Base-by-base conservation (phyloP, 2,113 vertebrate species). In the Anoplopoma fimbria region DNA sequence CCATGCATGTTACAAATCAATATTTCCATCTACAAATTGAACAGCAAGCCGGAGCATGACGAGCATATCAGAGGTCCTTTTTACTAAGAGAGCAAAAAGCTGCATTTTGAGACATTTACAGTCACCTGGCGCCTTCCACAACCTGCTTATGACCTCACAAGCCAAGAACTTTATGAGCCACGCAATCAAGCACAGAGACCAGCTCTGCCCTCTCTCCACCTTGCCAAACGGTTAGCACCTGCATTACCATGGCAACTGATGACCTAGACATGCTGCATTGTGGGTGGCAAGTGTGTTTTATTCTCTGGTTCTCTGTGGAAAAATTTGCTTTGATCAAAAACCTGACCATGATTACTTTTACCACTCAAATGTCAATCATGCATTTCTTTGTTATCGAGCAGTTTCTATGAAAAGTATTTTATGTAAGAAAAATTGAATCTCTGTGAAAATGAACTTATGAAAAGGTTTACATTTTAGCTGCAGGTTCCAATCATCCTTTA, bases 201-300 rank as follows among this genome's bases (percentile, higher is more conserved):
- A 55, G 12, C 53, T 23, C 25, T 60, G 70, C 9, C 60, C 74
- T 74, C 15, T 27, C 74, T 74, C 15, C n/a, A 62, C 73, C 62
- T 40, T 76, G 73, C 65, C 53, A 15, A 27, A 58, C 1, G 1
- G 55, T 81, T 75, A 82, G 21, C 69, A 79, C 40, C 60, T 62
- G 60, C 6, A 70, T 80, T 76, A 49, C 81, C 65, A 81, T 89
- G 76, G 70, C 79, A 89, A 88, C 77, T 25, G 42, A 65, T 77
- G 40, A 75, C 33, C 60, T 68, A 13, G 40, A 69, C 36, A 12
- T 38, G 42, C 51, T 58, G 67, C 31, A 63, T 15, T 6, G 1
- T 23, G 42, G 34, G 27, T 58, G 57, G 2, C 15, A 33, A 42
- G 8, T 23, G 34, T 82, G 9, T n/a, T n/a, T n/a, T 42, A 27